A percentile compares a stretch with the other conserved stretches of the same genome.
phyloP scores from a whole-genome alignment of 2,797 vertebrate genomes.

The Harpagifer antarcticus region DNA sequence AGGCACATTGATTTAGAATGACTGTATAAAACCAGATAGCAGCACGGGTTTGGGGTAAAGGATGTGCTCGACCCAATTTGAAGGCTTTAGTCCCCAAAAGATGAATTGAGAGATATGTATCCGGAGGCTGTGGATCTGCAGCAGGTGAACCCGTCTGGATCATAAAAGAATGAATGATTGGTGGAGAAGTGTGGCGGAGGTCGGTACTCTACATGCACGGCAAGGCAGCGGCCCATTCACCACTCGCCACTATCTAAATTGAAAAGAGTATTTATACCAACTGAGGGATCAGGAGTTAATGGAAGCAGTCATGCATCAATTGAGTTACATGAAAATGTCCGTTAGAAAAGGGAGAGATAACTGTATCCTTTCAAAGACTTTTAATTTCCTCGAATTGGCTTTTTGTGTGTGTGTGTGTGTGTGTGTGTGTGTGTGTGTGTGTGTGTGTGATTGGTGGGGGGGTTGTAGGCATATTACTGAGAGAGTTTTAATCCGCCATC shows the following conservation, averaged over 20 bases:
- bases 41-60: conserved; percentile 16
- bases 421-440: conserved; percentile 8
- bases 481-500: conserved; percentile 77
- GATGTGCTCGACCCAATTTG: conserved; percentile 43
- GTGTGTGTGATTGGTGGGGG: neutral
- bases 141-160: conserved; percentile 31
- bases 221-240: conserved; percentile 59
- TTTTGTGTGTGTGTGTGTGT: conserved; percentile 58
- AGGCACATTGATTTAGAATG: conserved; percentile 31
- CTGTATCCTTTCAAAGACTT: conserved; percentile 72
- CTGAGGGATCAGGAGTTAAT: conserved; percentile 79
- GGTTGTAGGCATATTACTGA: conserved; percentile 52
- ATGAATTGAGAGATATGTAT: conserved; percentile 3
- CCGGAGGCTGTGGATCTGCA: conserved; percentile 4
- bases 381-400: conserved; percentile 79
- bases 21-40: neutral
- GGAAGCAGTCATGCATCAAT: conserved; percentile 80
- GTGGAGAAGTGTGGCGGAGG: conserved; percentile 56
- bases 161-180: conserved; percentile 59
- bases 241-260: conserved; percentile 78
- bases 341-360: conserved; percentile 68
- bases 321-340: conserved; percentile 77
- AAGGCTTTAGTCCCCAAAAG: conserved; percentile 36
- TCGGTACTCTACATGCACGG: conserved; percentile 43
- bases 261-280: conserved; percentile 83